Base-by-base conservation (phyloP, 2,888 invertebrate species). In the Penaeus monodon region DNA sequence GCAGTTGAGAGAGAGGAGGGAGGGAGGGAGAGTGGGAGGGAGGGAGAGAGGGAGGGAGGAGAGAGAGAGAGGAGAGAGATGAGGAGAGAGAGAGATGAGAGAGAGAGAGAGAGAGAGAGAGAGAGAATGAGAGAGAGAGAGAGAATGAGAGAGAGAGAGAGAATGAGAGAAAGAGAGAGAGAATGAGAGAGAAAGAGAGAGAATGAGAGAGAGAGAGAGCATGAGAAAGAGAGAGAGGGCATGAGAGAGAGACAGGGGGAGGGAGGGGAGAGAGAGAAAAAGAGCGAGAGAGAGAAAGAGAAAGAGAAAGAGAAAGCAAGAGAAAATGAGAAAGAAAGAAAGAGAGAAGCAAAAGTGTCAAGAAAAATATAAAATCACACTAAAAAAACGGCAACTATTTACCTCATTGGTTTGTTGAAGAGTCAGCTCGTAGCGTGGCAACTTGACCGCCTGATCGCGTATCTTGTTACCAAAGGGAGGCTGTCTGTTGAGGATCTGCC, bases 401-500 rank as follows among this genome's bases (percentile, higher is more conserved):
- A 90, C 89, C 86, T 88, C 63, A 57, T 81, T 89, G 38, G 92
- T 92, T 91, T 93, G 93, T 81, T 93, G 92, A 49, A 92, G 91
- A n/a, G 91, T 90, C 4, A 93, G 90, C 78, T 92, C 92, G 92
- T 95, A 96, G 91, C 94, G 94, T 0, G 96, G 96, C 7, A 96
- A 92, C 33, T 94, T 92, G 76, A 92, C 92, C 24, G 95, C 94
- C 92, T 94, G 94, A 89, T 95, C 95, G 73, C 94, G 93, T 6
- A 96, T 91, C 74, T 94, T 92, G 91, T 95, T 95, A 7, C 96
- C 96, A 90, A 95, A 94, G 76, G 96, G 96, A 24, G 96, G 94
- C 73, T 95, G 94, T 91, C 95, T 94, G 92, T 95, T 95, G 91
- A 95, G 94, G 91, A 96, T 95, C 95, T 96, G 91, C 80, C 91